Base-by-base conservation (phyloP, 2,113 vertebrate species). In the Penelope pileata region DNA sequence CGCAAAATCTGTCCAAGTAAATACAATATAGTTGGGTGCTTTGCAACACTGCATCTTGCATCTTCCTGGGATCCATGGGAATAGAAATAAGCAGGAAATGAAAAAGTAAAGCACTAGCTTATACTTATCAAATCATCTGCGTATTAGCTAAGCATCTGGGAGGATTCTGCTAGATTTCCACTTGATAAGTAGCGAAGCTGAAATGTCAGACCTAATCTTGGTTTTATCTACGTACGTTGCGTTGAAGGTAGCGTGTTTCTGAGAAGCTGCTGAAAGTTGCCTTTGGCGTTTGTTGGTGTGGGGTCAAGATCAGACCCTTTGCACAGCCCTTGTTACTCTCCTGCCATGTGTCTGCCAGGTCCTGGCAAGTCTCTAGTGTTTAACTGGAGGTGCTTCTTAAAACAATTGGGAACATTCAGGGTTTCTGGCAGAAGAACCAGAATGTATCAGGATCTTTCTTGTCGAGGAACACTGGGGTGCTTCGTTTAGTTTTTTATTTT, bases 1-100 rank as follows among this genome's bases (percentile, higher is more conserved):
- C 14, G 24, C 60, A 82, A 60, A 96, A 86, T 82, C 76, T 73
- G 45, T 56, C 64, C 45, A 21, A 80, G 38, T 42, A 90, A 82
- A 69, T 24, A 58, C 45, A 34, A 0, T 4, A 0, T 48, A 58
- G 70, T 4, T 69, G 34, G 75, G 59, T 2, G 18, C 60, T 73
- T 81, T 68, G 51, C 14, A 42, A 3, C 1, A 30, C 42, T 9
- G 0, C 32, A 7, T 40, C 63, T 88, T 72, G 58, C 32, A 18
- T 70, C 29, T 29, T 74, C 88, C 32, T 48, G 30, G 48, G 63
- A 42, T n/a, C 72, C 50, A 40, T 64, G 72, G 34, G 59, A 66
- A 34, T 12, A 69, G n/a, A 68, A 93, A 67, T 16, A 32, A 0
- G 10, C 26, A 93, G 69, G 66, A 59, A 86, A 84, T 56, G n/a